Conservation (phyloP, 37 sponge, comb jelly and placozoan species). For the Geodia barretti region DNA sequence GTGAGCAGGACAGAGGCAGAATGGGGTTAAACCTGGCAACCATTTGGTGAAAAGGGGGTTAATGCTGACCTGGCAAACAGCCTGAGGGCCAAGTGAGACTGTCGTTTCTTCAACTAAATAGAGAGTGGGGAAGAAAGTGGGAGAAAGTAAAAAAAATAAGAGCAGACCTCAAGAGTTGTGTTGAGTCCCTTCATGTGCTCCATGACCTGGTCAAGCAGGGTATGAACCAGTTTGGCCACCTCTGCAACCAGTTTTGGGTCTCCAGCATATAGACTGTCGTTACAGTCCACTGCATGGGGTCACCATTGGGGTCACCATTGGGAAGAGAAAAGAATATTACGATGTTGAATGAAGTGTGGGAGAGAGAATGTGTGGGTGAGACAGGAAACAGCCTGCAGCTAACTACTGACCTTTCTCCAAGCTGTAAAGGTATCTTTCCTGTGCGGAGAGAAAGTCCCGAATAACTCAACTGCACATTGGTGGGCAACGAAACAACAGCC, state of each 20-base stretch:
- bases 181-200: conserved; percentile 56
- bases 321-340: not conserved
- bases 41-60: not conserved
- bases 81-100: conserved; percentile 39
- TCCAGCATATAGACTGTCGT: conserved; percentile 93
- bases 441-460: conserved; percentile 6
- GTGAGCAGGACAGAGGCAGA: not conserved
- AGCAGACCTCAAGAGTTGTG: conserved; percentile 36
- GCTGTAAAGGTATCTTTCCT: conserved; percentile 53
- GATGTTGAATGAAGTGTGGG: not conserved
- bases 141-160: not conserved
- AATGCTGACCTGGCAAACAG: conserved; percentile 39
- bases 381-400: not conserved
- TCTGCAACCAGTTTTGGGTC: conserved; percentile 83
- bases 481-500: too few relatives aligned
- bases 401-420: conserved; percentile 40
- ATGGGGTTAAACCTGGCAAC: not conserved
- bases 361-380: not conserved
- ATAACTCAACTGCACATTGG: too few relatives aligned
- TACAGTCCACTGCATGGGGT: conserved; percentile 72
- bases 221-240: conserved; percentile 56
- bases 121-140: not conserved
- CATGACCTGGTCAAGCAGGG: conserved; percentile 50
- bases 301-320: not conserved
- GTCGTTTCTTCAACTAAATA: conserved; percentile 21